These are phyloP conservation scores for Malachius bipustulatus DNA, from an alignment of 2,888 invertebrate species.

Conservation along the genomic window DNA sequence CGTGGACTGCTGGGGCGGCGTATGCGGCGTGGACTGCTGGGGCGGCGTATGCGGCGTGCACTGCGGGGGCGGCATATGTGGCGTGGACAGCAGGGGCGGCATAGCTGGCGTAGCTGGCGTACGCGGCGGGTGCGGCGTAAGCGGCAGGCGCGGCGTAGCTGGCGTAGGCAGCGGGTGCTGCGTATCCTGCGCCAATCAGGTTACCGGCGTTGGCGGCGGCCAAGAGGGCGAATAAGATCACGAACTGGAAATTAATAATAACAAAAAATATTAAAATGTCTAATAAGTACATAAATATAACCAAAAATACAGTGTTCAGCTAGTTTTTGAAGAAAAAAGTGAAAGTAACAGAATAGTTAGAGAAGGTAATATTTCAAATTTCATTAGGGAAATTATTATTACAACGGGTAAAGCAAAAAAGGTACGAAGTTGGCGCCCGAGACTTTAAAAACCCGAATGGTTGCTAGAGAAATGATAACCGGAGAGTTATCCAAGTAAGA, in stretches of 20 bases:
- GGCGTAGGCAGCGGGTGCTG: constrained; percentile 14
- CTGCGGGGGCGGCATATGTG: constrained; percentile 2
- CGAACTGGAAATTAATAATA: constrained; percentile 14
- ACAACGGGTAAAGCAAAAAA: too few species aligned
- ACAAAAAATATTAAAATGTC: too few species aligned
- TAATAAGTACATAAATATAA: too few species aligned
- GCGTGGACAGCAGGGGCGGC: constrained; percentile 5
- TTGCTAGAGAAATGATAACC: too few species aligned
- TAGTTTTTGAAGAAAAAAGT: too few species aligned
- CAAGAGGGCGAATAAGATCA: constrained; percentile 16
- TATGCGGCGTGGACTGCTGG: constrained; percentile 13
- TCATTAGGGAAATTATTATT: too few species aligned
- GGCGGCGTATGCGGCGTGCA: constrained; percentile 6
- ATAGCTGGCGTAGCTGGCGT: constrained; percentile 2
- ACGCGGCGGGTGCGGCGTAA: constrained; percentile 10
- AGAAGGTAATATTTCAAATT: too few species aligned
- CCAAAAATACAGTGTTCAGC: too few species aligned
- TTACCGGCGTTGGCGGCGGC: constrained; percentile 16
- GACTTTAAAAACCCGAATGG: too few species aligned
- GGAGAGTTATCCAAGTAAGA: too few species aligned
- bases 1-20: constrained; percentile 4
- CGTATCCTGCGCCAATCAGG: constrained; percentile 11
- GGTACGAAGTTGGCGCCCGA: too few species aligned
- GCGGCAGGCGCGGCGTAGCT: constrained; percentile 15
- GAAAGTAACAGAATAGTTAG: too few species aligned